phyloP scores from a whole-genome alignment of 2,113 vertebrate species.

The Carollia perspicillata region DNA sequence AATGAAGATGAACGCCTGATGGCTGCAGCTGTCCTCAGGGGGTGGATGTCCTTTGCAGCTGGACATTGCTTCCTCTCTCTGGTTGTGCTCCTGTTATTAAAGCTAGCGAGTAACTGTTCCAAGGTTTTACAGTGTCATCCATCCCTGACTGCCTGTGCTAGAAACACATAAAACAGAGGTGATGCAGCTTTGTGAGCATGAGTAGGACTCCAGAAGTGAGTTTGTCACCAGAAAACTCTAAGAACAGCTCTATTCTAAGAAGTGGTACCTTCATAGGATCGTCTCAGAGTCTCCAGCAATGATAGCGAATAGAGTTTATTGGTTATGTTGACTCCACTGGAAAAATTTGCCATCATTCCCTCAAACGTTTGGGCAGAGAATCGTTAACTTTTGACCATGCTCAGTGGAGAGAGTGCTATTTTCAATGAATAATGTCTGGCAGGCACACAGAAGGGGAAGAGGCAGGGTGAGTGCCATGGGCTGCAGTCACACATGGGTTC shows the following conservation, averaged over 20 bases:
- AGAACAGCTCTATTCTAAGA: background rate
- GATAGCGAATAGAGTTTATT: background rate
- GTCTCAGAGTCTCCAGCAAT: background rate
- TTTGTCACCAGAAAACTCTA: slow-evolving; percentile 15
- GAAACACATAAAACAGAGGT: background rate
- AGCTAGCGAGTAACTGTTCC: background rate
- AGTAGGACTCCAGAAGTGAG: background rate
- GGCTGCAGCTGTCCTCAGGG: background rate
- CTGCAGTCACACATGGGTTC: background rate
- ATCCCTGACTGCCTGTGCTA: background rate
- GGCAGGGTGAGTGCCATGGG: no score
- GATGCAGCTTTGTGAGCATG: background rate
- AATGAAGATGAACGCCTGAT: background rate
- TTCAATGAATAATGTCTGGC: slow-evolving; percentile 37
- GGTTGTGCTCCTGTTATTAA: background rate
- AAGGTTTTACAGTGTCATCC: background rate
- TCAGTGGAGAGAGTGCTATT: background rate
- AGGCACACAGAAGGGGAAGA: background rate
- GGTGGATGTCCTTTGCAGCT: background rate
- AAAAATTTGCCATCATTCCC: background rate
- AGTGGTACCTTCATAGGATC: background rate
- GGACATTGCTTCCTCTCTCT: background rate
- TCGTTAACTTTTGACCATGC: background rate
- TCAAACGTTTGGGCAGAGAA: background rate
- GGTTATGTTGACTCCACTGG: background rate